Percentiles rank a stretch among this genome's conserved stretches.
phyloP scores from a whole-genome alignment of 2,888 invertebrate species.

The Osedax fenrisi region DNA sequence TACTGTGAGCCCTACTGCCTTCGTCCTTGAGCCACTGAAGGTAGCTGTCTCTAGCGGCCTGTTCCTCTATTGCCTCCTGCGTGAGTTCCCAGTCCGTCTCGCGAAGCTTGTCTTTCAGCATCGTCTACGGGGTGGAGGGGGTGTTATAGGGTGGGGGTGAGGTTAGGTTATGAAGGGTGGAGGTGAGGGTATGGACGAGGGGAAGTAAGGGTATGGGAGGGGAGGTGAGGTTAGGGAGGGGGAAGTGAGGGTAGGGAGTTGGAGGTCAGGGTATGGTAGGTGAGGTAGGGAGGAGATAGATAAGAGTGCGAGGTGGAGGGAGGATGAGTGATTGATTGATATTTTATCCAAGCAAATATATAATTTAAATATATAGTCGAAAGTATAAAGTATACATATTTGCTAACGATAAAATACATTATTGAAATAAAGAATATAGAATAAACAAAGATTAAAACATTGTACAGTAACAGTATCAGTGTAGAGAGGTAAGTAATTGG shows the following conservation, averaged over 20 bases:
- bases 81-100: slow-evolving; percentile 85
- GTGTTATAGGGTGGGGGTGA: too few species aligned
- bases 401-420: too few species aligned
- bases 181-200: not conserved
- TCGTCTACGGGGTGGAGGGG: slow-evolving; percentile 59
- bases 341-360: too few species aligned
- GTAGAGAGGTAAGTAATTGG: too few species aligned
- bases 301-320: not conserved
- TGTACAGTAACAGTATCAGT: too few species aligned
- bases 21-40: slow-evolving; percentile 59
- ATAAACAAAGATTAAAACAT: too few species aligned
- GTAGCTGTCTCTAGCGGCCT: slow-evolving; percentile 72
- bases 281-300: not conserved
- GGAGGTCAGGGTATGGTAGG: not conserved
- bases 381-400: too few species aligned
- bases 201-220: not conserved
- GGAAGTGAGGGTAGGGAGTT: not conserved
- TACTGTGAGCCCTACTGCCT: not conserved
- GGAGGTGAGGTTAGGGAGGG: not conserved
- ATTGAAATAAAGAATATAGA: not conserved
- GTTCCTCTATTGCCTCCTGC: slow-evolving; percentile 75
- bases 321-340: too few species aligned
- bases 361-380: too few species aligned
- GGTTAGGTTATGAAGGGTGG: not conserved
- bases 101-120: slow-evolving; percentile 75